Evolutionary conservation across 2,113 vertebrate genomes (phyloP).

Genomic region (Eudorcas thomsonii): DNA sequence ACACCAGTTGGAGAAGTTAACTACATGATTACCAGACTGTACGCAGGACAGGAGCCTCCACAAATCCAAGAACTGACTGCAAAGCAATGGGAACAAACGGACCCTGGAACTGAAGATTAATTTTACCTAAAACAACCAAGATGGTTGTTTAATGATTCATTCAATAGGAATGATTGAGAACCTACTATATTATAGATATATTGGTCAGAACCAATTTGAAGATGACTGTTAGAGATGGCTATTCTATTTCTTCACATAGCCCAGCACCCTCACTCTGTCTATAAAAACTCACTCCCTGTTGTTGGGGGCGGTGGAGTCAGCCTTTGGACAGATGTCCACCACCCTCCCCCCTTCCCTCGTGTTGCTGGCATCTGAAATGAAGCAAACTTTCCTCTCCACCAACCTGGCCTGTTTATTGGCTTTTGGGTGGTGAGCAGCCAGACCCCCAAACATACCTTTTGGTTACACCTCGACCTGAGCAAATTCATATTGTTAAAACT

Average conservation of each 20-base stretch:
- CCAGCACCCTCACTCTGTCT: not conserved
- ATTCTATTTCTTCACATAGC: not conserved
- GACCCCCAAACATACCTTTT: not conserved
- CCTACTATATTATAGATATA: too few relatives aligned
- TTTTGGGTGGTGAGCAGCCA: not conserved
- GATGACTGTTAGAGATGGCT: not conserved
- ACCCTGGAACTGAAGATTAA: not conserved
- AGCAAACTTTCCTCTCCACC: not conserved
- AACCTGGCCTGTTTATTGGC: not conserved
- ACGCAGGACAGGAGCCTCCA: not conserved
- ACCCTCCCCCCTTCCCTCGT: fast-evolving
- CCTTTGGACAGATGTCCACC: not conserved
- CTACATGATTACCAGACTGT: not conserved
- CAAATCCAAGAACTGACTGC: not conserved
- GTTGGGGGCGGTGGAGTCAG: not conserved
- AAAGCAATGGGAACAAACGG: not conserved
- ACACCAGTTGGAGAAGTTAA: not conserved
- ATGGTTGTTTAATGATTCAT: too few relatives aligned
- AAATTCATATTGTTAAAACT: not conserved
- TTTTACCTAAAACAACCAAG: not conserved
- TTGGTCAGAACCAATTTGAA: not conserved
- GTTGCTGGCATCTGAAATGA: not conserved
- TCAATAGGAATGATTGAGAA: too few relatives aligned
- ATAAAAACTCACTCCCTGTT: not conserved
- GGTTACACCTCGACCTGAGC: fast-evolving